A percentile compares a stretch with the other conserved stretches of the same genome.
Evolutionary conservation across 2,888 invertebrate species (phyloP).

Genomic region (Pogonocherus hispidulus): DNA sequence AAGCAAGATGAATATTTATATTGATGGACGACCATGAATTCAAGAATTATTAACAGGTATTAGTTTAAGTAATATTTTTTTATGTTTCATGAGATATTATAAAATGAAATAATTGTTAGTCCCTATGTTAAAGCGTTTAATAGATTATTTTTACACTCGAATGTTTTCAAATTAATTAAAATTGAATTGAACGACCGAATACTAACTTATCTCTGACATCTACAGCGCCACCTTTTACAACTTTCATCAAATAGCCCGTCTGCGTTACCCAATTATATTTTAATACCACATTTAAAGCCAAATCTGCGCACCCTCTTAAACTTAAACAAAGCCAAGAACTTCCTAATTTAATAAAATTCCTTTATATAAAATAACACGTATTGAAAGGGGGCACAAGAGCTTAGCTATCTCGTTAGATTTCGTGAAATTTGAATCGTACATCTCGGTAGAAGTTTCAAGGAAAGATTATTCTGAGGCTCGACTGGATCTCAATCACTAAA

Average conservation of each 20-base stretch:
- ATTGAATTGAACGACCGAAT: not conserved
- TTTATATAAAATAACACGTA: constrained; percentile 18
- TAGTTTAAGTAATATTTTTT: too few relatives aligned
- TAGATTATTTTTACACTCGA: too few relatives aligned
- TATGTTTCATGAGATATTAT: too few relatives aligned
- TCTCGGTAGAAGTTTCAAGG: not conserved
- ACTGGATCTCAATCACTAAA: too few relatives aligned
- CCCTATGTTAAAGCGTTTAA: too few relatives aligned
- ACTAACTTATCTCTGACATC: not conserved
- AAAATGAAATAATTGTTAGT: too few relatives aligned
- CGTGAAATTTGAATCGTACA: constrained; percentile 4
- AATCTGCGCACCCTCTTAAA: not conserved
- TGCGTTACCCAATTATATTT: not conserved
- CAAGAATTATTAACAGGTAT: too few relatives aligned
- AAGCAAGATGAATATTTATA: too few relatives aligned
- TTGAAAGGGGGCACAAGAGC: constrained; percentile 7
- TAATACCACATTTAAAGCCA: not conserved
- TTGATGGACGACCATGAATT: too few relatives aligned
- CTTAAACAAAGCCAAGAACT: not conserved
- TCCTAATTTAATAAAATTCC: constrained; percentile 15
- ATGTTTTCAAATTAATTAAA: not conserved
- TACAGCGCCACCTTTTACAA: not conserved
- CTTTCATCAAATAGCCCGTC: not conserved
- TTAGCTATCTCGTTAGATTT: constrained; percentile 13
- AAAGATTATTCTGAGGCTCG: not conserved